These are phyloP conservation scores for Drosophila sordidapex DNA, from an alignment of 2,888 invertebrate genomes.

Conservation along the genomic window DNA sequence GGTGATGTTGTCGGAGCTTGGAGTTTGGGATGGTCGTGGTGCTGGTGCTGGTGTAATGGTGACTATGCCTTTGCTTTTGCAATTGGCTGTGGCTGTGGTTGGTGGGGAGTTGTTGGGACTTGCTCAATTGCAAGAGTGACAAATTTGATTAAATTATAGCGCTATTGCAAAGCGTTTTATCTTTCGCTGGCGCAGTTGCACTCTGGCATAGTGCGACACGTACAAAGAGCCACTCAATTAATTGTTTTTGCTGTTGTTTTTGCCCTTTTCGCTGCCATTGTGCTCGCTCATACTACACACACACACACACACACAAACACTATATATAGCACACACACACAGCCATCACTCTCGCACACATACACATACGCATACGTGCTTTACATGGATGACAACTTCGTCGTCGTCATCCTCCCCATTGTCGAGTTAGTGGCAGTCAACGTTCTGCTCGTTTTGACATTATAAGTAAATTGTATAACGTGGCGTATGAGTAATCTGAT, in stretches of 20 bases:
- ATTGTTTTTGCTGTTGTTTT: conserved; percentile 68
- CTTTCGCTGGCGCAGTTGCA: conserved; percentile 69
- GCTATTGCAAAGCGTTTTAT: conserved; percentile 80
- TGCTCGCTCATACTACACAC: conserved; percentile 28
- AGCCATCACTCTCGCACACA: conserved; percentile 17
- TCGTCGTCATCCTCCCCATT: conserved; percentile 4
- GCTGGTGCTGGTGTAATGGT: background rate
- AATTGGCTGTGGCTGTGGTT: background rate
- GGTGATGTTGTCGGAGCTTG: background rate
- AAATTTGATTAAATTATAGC: conserved; percentile 81
- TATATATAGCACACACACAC: conserved; percentile 4
- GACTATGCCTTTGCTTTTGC: background rate
- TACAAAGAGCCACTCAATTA: conserved; percentile 70
- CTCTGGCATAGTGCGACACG: conserved; percentile 55
- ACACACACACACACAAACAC: conserved; percentile 14
- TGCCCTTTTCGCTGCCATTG: conserved; percentile 54
- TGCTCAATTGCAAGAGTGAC: conserved; percentile 79
- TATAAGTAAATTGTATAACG: conserved; percentile 78
- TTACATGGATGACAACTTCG: conserved; percentile 54
- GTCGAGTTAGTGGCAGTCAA: conserved; percentile 41
- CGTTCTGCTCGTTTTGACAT: conserved; percentile 72
- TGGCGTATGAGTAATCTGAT: conserved; percentile 79
- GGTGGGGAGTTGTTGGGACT: conserved; percentile 47
- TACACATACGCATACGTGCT: conserved; percentile 43
- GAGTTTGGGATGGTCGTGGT: background rate